phyloP scores from a whole-genome alignment of 2,888 invertebrate genomes.

The Himalopsyche tibetana region DNA sequence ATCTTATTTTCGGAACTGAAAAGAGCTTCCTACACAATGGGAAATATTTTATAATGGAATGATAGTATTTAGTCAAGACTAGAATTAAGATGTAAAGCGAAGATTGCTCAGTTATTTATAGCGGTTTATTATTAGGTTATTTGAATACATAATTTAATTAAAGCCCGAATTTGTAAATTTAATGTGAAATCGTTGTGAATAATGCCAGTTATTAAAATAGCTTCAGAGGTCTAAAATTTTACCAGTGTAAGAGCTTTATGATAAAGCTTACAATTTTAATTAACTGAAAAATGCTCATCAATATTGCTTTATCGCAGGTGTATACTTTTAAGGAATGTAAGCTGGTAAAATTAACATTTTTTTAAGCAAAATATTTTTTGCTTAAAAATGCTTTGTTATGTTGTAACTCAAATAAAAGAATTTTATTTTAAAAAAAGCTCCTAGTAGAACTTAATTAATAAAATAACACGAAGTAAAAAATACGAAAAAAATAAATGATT shows the following conservation, averaged over 20 bases:
- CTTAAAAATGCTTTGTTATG: no score
- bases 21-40: neutral
- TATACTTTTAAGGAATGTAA: neutral
- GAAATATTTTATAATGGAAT: neutral
- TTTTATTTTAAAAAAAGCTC: no score
- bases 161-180: conserved; percentile 22
- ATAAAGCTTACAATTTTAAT: neutral
- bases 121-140: conserved; percentile 36
- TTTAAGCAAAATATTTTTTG: no score
- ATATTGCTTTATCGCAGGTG: neutral
- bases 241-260: no score
- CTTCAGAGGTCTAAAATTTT: neutral
- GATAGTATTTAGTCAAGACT: neutral
- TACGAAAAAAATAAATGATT: no score
- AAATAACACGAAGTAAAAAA: no score
- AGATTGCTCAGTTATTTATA: conserved; percentile 23
- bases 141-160: conserved; percentile 12
- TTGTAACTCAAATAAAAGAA: no score
- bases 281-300: conserved; percentile 29
- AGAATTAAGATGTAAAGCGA: conserved; percentile 20
- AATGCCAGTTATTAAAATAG: conserved; percentile 17
- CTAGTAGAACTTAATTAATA: no score
- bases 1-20: conserved; percentile 10
- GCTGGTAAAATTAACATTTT: no score
- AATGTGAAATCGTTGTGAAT: neutral